Percentiles rank a stretch among this genome's conserved stretches.
These are phyloP conservation scores for Mustela nigripes DNA, from an alignment of 2,113 vertebrate genomes.

Conservation along the genomic window DNA sequence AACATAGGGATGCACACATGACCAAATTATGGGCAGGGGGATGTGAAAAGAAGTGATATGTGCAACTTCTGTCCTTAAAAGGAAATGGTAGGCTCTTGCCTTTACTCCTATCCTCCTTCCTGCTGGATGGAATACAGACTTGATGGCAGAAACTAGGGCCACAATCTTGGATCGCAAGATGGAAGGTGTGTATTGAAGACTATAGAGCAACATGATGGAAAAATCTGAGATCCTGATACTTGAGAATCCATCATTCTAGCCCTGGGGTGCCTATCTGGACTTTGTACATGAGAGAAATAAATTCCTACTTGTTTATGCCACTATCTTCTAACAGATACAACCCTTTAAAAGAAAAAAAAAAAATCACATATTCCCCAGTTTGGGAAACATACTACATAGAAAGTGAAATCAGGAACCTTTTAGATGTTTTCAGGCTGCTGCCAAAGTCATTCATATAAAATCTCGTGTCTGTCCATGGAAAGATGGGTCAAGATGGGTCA, in stretches of 20 bases:
- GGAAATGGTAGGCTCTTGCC: background rate
- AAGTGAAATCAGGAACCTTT: background rate
- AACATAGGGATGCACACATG: background rate
- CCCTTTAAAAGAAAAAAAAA: background rate
- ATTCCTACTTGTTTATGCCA: background rate
- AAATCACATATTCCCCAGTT: background rate
- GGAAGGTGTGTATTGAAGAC: background rate
- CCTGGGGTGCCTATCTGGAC: background rate
- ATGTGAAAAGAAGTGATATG: background rate
- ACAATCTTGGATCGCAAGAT: background rate
- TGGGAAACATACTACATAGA: background rate
- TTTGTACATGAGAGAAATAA: background rate
- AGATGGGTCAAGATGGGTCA: fast-evolving
- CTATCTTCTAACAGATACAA: constrained; percentile 6
- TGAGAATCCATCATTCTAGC: background rate
- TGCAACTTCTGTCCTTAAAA: background rate
- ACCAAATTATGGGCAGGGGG: background rate
- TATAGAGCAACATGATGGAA: background rate
- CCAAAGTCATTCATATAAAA: background rate
- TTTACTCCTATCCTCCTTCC: background rate
- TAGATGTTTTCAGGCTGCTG: background rate
- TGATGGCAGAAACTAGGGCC: background rate
- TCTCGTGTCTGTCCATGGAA: background rate
- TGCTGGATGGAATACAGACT: background rate
- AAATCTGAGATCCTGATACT: background rate